Evolutionary conservation across 2,113 vertebrate genomes (phyloP).

Genomic region (Myanophis thanlyinensis): DNA sequence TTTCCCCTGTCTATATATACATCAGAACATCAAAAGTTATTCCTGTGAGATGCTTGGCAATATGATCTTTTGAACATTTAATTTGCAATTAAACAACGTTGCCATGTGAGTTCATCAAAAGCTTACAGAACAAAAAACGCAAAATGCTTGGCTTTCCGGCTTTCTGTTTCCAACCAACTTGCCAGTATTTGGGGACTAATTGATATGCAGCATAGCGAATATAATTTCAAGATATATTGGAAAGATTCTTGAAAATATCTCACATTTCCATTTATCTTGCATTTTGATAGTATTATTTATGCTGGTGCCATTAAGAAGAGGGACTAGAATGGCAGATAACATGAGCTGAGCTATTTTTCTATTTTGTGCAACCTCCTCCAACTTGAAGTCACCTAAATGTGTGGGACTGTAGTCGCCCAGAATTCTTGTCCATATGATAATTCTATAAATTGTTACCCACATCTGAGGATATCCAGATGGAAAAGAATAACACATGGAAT

Average conservation of each 20-base stretch:
- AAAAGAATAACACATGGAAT: not conserved
- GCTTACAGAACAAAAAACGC: not conserved
- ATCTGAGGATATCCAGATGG: not conserved
- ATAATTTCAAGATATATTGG: not conserved
- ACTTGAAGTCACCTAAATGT: not conserved
- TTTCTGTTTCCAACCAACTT: not conserved
- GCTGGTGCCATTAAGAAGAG: not conserved
- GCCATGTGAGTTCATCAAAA: not conserved
- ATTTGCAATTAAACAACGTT: conserved; percentile 36
- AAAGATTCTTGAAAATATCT: not conserved
- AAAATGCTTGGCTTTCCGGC: not conserved
- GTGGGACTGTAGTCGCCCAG: not conserved
- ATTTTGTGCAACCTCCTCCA: not conserved
- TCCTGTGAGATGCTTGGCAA: conserved; percentile 5
- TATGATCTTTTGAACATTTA: conserved; percentile 30
- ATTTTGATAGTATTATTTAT: not conserved
- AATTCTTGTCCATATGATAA: not conserved
- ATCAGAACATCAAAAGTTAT: conserved; percentile 46
- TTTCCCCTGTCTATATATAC: conserved; percentile 19
- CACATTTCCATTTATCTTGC: not conserved
- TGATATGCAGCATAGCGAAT: not conserved
- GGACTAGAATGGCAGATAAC: not conserved
- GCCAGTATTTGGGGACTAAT: not conserved
- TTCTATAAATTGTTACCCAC: not conserved
- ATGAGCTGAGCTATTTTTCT: not conserved